These are phyloP conservation scores for Phoeniculus purpureus DNA, from an alignment of 2,797 vertebrate genomes.

Conservation along the genomic window DNA sequence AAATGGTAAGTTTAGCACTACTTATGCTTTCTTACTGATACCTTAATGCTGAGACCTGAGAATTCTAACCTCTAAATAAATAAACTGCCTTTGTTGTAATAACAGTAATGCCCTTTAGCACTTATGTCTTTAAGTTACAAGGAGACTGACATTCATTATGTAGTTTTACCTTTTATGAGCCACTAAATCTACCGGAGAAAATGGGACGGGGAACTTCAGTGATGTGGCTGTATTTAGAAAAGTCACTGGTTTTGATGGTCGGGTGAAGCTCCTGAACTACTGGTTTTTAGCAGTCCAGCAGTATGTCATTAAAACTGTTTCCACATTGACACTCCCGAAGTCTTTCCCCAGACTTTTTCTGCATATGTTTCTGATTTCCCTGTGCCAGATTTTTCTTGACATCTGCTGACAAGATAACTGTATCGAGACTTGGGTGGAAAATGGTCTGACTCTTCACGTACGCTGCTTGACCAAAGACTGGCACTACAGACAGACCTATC, in stretches of 20 bases:
- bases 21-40: not conserved
- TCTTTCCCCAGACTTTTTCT: slow-evolving; percentile 4
- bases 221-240: not conserved
- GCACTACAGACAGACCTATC: not conserved
- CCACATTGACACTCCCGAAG: not conserved
- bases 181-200: not conserved
- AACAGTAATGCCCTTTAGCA: not conserved
- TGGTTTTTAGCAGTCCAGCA: not conserved
- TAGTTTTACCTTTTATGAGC: not conserved
- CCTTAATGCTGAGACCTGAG: not conserved
- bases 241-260: not conserved
- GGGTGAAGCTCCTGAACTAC: not conserved
- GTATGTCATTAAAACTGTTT: not conserved
- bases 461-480: not conserved
- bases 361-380: not conserved
- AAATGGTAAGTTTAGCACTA: not conserved
- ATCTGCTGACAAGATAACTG: slow-evolving; percentile 11
- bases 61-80: not conserved
- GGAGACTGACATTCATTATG: not conserved
- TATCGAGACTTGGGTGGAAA: not conserved
- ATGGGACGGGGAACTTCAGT: not conserved
- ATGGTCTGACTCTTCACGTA: not conserved
- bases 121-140: not conserved
- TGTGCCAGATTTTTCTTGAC: not conserved
- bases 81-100: not conserved